Conservation (phyloP, 2,797 vertebrate genomes). For the Pipistrellus pipistrellus region DNA sequence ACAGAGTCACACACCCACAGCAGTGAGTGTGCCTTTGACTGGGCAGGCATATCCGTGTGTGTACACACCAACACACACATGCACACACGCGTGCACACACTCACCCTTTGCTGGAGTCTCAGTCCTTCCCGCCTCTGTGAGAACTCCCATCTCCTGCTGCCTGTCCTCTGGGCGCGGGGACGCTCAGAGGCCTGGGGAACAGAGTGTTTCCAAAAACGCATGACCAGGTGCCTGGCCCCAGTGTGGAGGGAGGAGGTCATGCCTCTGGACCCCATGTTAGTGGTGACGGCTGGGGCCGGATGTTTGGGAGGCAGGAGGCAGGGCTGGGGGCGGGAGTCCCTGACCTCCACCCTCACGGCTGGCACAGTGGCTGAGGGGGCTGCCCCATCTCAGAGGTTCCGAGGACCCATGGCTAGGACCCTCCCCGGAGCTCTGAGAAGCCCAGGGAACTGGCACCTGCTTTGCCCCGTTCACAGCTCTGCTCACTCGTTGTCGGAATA, state of each 20-base stretch:
- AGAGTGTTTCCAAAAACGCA: background rate
- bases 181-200: constrained; percentile 69
- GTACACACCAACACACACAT: too few species aligned
- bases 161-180: constrained; percentile 79
- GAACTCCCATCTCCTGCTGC: constrained; percentile 68
- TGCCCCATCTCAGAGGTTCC: background rate
- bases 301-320: background rate
- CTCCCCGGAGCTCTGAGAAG: background rate
- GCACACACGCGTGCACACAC: background rate
- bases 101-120: background rate
- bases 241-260: background rate
- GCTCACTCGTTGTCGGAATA: background rate
- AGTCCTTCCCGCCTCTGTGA: background rate
- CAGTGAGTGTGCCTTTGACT: background rate
- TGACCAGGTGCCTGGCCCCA: background rate
- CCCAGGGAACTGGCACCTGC: background rate
- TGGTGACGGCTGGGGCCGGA: background rate
- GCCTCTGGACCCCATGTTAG: background rate
- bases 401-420: background rate
- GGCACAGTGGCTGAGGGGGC: background rate
- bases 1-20: fast-evolving
- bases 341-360: background rate
- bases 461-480: background rate
- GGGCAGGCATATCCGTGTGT: fast-evolving
- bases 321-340: background rate